Percentiles rank a stretch among this genome's conserved stretches.
phyloP scores from a whole-genome alignment of 2,888 invertebrate species.

The Rhagonycha fulva region DNA sequence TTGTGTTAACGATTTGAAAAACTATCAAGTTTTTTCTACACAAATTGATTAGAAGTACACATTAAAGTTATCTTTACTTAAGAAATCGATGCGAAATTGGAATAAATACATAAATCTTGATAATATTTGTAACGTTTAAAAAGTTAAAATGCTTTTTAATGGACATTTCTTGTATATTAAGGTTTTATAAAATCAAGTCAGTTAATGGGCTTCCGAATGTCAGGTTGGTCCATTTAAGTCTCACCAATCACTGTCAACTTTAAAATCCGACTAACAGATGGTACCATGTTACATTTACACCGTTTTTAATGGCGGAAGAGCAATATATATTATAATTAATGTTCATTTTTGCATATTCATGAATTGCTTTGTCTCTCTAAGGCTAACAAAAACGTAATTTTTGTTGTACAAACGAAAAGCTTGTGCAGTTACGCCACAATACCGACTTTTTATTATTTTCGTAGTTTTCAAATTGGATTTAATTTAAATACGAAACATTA shows the following conservation, averaged over 20 bases:
- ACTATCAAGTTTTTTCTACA: neutral
- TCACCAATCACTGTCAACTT: conserved; percentile 27
- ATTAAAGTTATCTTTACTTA: neutral
- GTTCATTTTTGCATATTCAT: conserved; percentile 32
- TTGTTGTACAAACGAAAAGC: conserved; percentile 1
- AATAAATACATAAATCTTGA: neutral
- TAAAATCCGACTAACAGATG: conserved; percentile 18
- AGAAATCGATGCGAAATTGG: neutral
- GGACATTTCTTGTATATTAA: conserved; percentile 4
- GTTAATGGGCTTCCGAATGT: conserved; percentile 18
- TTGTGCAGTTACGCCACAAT: neutral
- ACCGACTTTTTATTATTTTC: neutral
- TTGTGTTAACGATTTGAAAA: neutral
- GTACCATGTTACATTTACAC: conserved; percentile 22
- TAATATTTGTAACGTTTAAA: neutral
- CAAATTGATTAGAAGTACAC: neutral
- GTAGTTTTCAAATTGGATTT: neutral
- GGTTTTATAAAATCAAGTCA: conserved; percentile 11
- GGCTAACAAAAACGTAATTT: conserved; percentile 17
- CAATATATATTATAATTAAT: conserved; percentile 32
- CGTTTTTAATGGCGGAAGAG: conserved; percentile 22
- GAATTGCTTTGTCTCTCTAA: conserved; percentile 25
- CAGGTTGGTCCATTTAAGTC: conserved; percentile 23
- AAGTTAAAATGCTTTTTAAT: neutral
- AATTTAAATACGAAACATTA: neutral